Conservation (phyloP, 2,888 invertebrate genomes). For the Pherbina coryleti region DNA sequence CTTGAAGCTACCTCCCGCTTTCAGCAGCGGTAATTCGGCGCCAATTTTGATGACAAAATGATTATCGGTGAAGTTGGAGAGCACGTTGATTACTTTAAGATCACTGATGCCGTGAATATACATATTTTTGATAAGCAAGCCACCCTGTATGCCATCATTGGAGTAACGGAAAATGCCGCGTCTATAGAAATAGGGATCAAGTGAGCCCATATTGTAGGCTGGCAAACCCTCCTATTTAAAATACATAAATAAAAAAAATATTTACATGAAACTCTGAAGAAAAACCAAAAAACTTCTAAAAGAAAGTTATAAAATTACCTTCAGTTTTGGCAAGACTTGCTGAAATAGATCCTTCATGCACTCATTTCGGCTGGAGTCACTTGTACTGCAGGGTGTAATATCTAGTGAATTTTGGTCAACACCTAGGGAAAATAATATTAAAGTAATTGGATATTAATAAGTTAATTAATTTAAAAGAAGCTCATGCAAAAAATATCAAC, state of each 20-base stretch:
- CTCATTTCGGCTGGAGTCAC: slow-evolving; percentile 73
- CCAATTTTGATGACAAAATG: slow-evolving; percentile 76
- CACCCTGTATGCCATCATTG: slow-evolving; percentile 65
- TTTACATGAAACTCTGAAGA: neutral
- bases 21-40: slow-evolving; percentile 72
- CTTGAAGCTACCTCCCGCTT: slow-evolving; percentile 74
- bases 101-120: slow-evolving; percentile 73
- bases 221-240: slow-evolving; percentile 54
- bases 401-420: slow-evolving; percentile 39
- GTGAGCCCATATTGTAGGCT: slow-evolving; percentile 57
- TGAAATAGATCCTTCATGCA: slow-evolving; percentile 73
- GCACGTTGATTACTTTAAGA: slow-evolving; percentile 72
- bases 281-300: neutral
- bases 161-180: slow-evolving; percentile 65
- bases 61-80: slow-evolving; percentile 73
- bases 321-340: slow-evolving; percentile 68
- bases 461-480: neutral
- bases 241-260: neutral
- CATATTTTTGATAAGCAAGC: slow-evolving; percentile 65
- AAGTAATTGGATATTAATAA: neutral
- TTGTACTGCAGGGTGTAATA: slow-evolving; percentile 71
- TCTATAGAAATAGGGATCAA: slow-evolving; percentile 65
- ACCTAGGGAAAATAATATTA: slow-evolving; percentile 41
- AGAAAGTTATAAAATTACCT: slow-evolving; percentile 45
- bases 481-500: too few relatives aligned